phyloP scores from a whole-genome alignment of 2,113 vertebrate species.

The Aviceda subcristata region DNA sequence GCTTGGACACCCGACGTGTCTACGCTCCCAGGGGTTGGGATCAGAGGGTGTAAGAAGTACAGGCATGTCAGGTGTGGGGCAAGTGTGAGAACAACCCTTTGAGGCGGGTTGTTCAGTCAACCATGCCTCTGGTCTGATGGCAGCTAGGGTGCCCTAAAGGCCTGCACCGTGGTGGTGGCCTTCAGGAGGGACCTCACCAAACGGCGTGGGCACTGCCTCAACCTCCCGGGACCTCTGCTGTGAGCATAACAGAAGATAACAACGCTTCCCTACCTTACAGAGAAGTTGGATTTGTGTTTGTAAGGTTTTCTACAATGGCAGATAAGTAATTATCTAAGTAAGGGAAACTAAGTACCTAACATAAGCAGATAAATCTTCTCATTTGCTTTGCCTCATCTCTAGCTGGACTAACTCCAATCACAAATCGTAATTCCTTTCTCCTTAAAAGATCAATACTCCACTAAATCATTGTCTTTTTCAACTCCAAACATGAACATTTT shows the following conservation, averaged over 20 bases:
- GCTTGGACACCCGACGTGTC: rapidly evolving
- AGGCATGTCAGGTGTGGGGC: neutral
- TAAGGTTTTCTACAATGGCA: neutral
- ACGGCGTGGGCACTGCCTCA: rapidly evolving
- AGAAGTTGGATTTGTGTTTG: neutral
- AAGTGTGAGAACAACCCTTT: neutral
- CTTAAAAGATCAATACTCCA: slow-evolving; percentile 32
- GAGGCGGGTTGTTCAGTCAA: neutral
- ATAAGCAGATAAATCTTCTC: neutral
- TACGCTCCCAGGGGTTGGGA: neutral
- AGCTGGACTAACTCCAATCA: slow-evolving; percentile 26
- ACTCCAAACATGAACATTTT: neutral
- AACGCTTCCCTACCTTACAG: neutral
- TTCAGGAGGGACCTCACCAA: neutral
- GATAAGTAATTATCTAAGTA: neutral
- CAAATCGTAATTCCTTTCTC: neutral
- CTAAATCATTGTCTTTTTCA: slow-evolving; percentile 17
- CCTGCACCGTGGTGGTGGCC: neutral
- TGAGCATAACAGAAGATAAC: neutral
- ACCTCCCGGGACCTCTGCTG: neutral
- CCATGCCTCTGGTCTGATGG: neutral
- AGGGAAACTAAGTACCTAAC: neutral
- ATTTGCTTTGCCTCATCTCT: slow-evolving; percentile 30
- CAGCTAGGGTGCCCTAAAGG: neutral
- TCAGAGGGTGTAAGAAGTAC: neutral